A percentile compares a stretch with the other conserved stretches of the same genome.
phyloP scores from a whole-genome alignment of 2,113 vertebrate genomes.

The Rhagologus leucostigma region DNA sequence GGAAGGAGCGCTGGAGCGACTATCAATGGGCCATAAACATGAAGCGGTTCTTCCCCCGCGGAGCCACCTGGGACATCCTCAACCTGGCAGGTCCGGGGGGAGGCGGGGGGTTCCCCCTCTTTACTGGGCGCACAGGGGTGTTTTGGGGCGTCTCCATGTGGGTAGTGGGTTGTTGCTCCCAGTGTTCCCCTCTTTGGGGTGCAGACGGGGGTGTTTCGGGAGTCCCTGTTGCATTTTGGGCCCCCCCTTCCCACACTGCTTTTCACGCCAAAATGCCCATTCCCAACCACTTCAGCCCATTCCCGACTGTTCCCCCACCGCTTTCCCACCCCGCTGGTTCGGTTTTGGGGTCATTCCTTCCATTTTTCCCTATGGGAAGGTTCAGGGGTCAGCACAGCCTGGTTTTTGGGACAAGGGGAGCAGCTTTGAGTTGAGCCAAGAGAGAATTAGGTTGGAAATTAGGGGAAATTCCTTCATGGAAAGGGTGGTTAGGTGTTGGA shows the following conservation, averaged over 20 bases:
- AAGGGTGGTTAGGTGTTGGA: neutral
- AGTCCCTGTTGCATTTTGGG: neutral
- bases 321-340: neutral
- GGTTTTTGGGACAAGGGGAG: neutral
- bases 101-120: neutral
- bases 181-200: neutral
- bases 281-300: neutral
- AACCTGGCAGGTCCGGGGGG: slow-evolving; percentile 86
- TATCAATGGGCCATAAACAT: slow-evolving; percentile 98
- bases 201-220: neutral
- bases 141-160: neutral
- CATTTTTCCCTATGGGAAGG: neutral
- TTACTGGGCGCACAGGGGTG: neutral
- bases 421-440: neutral
- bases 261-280: neutral
- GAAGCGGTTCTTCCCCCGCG: slow-evolving; percentile 94
- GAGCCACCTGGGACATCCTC: slow-evolving; percentile 94
- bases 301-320: neutral
- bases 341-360: neutral
- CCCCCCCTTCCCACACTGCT: accelerated
- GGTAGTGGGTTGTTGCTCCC: neutral
- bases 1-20: slow-evolving; percentile 97
- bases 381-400: neutral
- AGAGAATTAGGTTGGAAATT: neutral
- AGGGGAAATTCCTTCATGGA: neutral